phyloP scores from a whole-genome alignment of 2,888 invertebrate genomes.

The Linnaemya vulpina region DNA sequence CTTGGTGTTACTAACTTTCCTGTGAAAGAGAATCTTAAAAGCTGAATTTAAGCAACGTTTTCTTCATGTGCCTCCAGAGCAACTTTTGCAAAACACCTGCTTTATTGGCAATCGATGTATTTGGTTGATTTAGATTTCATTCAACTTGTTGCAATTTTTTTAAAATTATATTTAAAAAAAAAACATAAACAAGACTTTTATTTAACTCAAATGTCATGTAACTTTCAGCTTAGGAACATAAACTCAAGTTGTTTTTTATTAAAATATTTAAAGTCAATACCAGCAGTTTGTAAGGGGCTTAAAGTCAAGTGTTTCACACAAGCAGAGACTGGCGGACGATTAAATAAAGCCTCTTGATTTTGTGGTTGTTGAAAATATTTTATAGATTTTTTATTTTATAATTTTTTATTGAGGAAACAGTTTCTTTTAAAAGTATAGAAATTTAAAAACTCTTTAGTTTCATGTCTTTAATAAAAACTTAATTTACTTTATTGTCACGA shows the following conservation, averaged over 20 bases:
- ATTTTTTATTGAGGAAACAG: no score
- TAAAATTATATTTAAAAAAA: constrained; percentile 4
- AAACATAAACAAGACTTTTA: constrained; percentile 35
- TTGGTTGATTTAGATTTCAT: neutral
- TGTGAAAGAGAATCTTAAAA: neutral
- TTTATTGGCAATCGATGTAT: neutral
- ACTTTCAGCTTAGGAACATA: constrained; percentile 11
- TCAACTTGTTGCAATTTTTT: neutral
- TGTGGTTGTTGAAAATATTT: constrained; percentile 12
- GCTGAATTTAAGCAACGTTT: neutral
- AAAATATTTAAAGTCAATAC: constrained; percentile 50
- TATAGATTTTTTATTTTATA: neutral
- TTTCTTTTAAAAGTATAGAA: no score
- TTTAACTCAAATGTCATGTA: constrained; percentile 42
- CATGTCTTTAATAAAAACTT: no score
- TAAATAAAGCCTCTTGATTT: neutral
- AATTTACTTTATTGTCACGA: no score
- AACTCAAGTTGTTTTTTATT: constrained; percentile 8
- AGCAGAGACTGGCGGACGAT: neutral
- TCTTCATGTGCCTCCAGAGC: neutral
- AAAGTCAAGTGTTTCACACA: constrained; percentile 17
- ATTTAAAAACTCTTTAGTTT: no score
- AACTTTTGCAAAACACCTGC: constrained; percentile 11
- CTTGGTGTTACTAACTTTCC: no score
- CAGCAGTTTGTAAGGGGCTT: constrained; percentile 44